Percentiles rank a stretch among this genome's conserved stretches.
These are phyloP conservation scores for Sphyrna mokarran DNA, from an alignment of 2,113 vertebrate species.

Conservation along the genomic window DNA sequence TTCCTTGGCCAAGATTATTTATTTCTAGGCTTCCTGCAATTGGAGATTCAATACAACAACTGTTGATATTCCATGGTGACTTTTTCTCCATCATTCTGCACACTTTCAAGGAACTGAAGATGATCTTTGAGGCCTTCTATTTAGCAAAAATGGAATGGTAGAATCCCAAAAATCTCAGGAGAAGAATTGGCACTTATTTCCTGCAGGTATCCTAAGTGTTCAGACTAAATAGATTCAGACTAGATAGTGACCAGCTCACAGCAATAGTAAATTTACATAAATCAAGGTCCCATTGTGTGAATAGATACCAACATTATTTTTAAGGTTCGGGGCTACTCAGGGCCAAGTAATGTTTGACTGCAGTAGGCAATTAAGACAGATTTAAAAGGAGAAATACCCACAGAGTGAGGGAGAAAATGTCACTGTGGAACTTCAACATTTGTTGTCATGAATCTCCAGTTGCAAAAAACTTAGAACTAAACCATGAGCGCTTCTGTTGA, in stretches of 20 bases:
- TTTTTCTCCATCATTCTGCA: neutral
- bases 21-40: neutral
- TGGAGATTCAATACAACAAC: neutral
- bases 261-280: neutral
- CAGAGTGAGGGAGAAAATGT: too few relatives aligned
- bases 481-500: neutral
- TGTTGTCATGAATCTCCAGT: too few relatives aligned
- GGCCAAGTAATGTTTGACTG: neutral
- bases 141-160: neutral
- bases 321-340: neutral
- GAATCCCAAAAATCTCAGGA: neutral
- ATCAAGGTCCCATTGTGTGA: neutral
- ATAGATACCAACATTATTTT: neutral
- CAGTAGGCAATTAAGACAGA: neutral
- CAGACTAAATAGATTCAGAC: neutral
- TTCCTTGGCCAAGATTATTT: neutral
- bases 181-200: neutral
- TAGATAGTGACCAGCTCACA: neutral
- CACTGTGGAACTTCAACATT: too few relatives aligned
- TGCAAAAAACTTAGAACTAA: neutral
- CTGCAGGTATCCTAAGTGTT: neutral
- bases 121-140: neutral
- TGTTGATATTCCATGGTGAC: neutral
- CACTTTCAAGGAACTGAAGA: neutral
- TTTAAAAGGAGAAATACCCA: neutral